These are phyloP conservation scores for Tachina grossa DNA, from an alignment of 2,888 invertebrate genomes.

Conservation along the genomic window DNA sequence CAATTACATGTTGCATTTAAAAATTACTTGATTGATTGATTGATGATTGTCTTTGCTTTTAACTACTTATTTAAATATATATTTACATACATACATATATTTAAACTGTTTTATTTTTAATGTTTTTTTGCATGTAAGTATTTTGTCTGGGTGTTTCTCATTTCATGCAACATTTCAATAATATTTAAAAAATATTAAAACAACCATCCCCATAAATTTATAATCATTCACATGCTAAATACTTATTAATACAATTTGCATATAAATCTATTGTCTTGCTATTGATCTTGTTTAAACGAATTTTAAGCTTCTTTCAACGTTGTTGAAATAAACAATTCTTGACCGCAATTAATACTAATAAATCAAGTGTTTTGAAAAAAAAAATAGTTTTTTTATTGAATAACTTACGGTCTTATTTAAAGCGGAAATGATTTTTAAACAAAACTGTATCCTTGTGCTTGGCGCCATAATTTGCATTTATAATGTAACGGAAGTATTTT, in stretches of 20 bases:
- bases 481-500: slow-evolving; percentile 45
- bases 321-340: slow-evolving; percentile 15
- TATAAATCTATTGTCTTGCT: slow-evolving; percentile 57
- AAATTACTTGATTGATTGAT: neutral
- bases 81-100: neutral
- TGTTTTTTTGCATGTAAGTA: slow-evolving; percentile 28
- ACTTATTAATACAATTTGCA: slow-evolving; percentile 33
- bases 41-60: neutral
- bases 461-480: slow-evolving; percentile 29
- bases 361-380: neutral
- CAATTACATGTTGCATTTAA: no score
- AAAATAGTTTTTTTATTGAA: neutral
- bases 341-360: slow-evolving; percentile 1
- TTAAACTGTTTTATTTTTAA: slow-evolving; percentile 19
- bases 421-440: slow-evolving; percentile 52
- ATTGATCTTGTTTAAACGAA: slow-evolving; percentile 43
- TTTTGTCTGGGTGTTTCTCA: neutral
- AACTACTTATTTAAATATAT: slow-evolving; percentile 3
- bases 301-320: slow-evolving; percentile 34
- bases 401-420: neutral
- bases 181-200: slow-evolving; percentile 8
- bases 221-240: neutral
- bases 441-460: slow-evolving; percentile 6
- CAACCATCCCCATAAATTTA: slow-evolving; percentile 25
- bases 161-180: slow-evolving; percentile 52